phyloP scores from a whole-genome alignment of 2,888 invertebrate species.

The Notodonta ziczac region DNA sequence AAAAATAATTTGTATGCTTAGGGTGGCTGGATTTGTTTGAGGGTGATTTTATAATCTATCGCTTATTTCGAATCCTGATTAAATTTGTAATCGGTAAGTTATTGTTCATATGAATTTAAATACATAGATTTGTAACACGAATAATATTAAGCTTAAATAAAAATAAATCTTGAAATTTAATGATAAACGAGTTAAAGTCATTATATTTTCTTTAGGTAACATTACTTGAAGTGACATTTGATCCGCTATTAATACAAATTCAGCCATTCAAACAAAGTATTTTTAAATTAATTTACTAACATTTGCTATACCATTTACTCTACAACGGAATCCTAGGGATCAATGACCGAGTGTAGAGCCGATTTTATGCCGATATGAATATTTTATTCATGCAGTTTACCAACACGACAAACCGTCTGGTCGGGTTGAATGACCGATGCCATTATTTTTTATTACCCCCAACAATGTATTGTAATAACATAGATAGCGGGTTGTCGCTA shows the following conservation, averaged over 20 bases:
- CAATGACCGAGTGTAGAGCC: constrained; percentile 31
- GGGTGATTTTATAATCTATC: not conserved
- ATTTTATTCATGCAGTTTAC: constrained; percentile 24
- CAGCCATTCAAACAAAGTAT: too few species aligned
- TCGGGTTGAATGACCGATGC: constrained; percentile 46
- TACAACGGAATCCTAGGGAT: constrained; percentile 25
- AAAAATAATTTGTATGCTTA: constrained; percentile 3
- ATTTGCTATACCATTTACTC: not conserved
- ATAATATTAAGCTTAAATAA: too few species aligned
- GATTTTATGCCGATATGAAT: constrained; percentile 39
- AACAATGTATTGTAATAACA: constrained; percentile 41
- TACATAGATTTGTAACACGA: too few species aligned
- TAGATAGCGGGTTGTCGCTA: constrained; percentile 12
- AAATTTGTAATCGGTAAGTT: not conserved
- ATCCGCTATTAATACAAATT: too few species aligned
- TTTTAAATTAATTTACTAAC: not conserved
- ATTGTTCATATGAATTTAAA: too few species aligned
- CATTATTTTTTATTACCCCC: constrained; percentile 34
- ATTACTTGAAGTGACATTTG: too few species aligned
- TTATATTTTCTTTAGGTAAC: too few species aligned
- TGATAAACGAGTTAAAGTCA: too few species aligned
- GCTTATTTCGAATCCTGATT: not conserved
- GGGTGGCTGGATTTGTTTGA: not conserved
- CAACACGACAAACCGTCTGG: constrained; percentile 33
- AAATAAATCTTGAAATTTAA: too few species aligned